Percentiles rank a stretch among this genome's conserved stretches.
These are phyloP conservation scores for Trilocha varians DNA, from an alignment of 2,888 invertebrate genomes.

Conservation along the genomic window DNA sequence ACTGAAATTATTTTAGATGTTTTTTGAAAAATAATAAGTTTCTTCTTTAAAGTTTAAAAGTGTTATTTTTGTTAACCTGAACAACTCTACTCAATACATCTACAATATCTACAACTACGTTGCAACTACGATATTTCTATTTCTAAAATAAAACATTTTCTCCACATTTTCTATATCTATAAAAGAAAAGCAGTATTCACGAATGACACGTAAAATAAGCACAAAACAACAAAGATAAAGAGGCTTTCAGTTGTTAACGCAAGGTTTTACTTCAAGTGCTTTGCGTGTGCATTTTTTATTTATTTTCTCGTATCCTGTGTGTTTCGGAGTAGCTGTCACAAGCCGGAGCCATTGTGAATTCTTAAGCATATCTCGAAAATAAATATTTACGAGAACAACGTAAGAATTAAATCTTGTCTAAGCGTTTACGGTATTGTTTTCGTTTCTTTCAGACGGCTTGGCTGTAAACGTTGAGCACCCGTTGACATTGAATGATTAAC, in stretches of 20 bases:
- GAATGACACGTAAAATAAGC: slow-evolving; percentile 17
- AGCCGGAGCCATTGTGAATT: slow-evolving; percentile 29
- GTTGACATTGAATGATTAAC: slow-evolving; percentile 38
- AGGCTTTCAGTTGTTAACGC: slow-evolving; percentile 31
- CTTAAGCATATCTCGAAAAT: slow-evolving; percentile 38
- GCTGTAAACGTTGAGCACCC: slow-evolving; percentile 31
- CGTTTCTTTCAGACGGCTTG: slow-evolving; percentile 25
- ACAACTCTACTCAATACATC: too few species aligned
- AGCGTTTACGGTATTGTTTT: slow-evolving; percentile 36
- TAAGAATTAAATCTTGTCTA: slow-evolving; percentile 44
- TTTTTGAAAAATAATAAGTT: too few species aligned
- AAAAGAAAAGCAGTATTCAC: not conserved
- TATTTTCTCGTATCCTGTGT: slow-evolving; percentile 23
- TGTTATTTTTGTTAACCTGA: too few species aligned
- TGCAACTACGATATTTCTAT: too few species aligned
- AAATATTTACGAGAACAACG: slow-evolving; percentile 49
- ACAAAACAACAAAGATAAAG: slow-evolving; percentile 30
- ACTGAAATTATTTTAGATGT: too few species aligned
- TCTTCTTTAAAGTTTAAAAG: too few species aligned
- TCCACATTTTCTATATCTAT: slow-evolving; percentile 19
- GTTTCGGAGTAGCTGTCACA: slow-evolving; percentile 40
- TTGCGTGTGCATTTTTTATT: slow-evolving; percentile 22
- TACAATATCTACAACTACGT: too few species aligned
- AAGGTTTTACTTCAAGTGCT: slow-evolving; percentile 33
- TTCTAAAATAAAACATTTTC: slow-evolving; percentile 21